Base-by-base conservation (phyloP, 2,113 vertebrate species). In the Pituophis catenifer region DNA sequence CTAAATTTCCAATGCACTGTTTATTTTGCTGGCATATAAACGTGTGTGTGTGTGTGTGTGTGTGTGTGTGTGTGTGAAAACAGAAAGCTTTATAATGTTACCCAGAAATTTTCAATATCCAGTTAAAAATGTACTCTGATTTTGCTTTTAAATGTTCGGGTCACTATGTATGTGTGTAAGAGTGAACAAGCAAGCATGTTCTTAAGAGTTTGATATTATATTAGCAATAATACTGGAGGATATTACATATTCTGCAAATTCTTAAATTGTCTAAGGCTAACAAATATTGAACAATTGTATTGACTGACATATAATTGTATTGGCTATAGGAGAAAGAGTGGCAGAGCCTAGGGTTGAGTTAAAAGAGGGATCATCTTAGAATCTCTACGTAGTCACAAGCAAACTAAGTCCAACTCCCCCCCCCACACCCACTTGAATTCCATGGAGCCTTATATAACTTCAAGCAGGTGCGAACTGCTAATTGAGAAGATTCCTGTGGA, bases 231-330 rank as follows among this genome's bases (percentile, higher is more conserved):
- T 33, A 81, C 86, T 86, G 58, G 29, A 21, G 86, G 93, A 89
- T 10, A 94, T 1, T 81, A 92, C 88, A 91, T 91, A 57, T 90
- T 95, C 65, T 91, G 89, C 55, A 86, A 89, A 53, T 94, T 96
- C 93, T 94, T 75, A 92, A 94, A 91, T 55, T 86, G n/a, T 92
- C 38, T 50, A 88, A 91, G 92, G 57, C 91, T 91, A 95, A 88
- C 33, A 89, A 96, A 94, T 95, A 96, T 50, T 93, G 65, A 96
- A 70, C 89, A 92, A 91, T 93, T 17, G 70, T 58, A 87, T 59
- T 96, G 7, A 59, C 58, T 59, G 23, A 3, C 58, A 59, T 59
- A 26, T 59, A 59, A 59, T 59, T 59, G 58, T 10, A 59, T 59
- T 59, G 58, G 3, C 58, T 59, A 59, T 59, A 59, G 58, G 58